Conservation (phyloP, 2,113 vertebrate species). For the Turdus rufiventris region DNA sequence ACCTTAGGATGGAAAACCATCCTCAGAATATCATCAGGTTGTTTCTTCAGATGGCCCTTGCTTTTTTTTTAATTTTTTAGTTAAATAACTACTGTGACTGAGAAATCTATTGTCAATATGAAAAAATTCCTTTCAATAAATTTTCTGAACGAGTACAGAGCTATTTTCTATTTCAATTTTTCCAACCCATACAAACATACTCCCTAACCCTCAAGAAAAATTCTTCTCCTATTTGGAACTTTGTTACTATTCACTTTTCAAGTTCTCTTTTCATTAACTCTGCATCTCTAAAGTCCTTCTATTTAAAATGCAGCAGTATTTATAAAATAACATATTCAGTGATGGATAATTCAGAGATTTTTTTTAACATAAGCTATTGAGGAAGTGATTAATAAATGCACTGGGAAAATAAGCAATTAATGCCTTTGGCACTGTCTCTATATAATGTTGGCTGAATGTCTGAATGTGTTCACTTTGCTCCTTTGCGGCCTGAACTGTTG, state of each 20-base stretch:
- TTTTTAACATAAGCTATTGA: background rate
- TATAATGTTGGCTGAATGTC: background rate
- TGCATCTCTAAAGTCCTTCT: background rate
- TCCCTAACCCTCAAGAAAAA: background rate
- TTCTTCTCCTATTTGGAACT: background rate
- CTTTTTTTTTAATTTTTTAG: background rate
- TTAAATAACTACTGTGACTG: background rate
- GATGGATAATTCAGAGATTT: background rate
- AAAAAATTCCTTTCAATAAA: background rate
- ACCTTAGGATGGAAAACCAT: background rate
- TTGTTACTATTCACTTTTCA: background rate
- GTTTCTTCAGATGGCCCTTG: background rate
- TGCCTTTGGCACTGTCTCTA: background rate
- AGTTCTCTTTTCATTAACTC: background rate
- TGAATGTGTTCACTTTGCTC: background rate
- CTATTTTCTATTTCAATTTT: background rate
- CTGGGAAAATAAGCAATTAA: background rate
- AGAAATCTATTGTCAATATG: background rate
- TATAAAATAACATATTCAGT: background rate
- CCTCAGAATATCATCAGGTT: background rate
- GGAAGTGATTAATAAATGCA: constrained; percentile 17
- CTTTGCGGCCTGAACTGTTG: background rate
- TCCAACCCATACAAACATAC: background rate
- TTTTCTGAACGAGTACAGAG: background rate
- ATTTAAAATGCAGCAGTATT: background rate